Evolutionary conservation across 30 jellyfish, hydroid and myxozoan species (phyloP).

Genomic region (Turritopsis rubra): DNA sequence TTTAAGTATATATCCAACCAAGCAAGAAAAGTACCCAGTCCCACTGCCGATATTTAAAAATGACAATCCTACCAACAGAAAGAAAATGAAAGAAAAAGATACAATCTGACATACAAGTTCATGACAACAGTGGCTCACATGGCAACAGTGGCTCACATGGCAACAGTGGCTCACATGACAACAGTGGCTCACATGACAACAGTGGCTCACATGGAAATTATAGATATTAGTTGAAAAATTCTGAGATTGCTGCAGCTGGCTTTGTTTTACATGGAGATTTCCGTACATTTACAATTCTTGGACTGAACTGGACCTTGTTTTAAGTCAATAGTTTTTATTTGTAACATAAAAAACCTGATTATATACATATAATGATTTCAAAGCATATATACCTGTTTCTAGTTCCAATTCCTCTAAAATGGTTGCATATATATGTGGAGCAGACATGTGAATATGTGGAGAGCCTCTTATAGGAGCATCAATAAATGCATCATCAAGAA

Average conservation of each 20-base stretch:
- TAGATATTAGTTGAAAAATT: too few species aligned
- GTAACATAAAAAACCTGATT: too few species aligned
- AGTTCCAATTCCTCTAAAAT: slow-evolving; percentile 86
- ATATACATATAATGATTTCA: neutral
- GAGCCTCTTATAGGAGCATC: slow-evolving; percentile 90
- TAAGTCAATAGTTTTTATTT: too few species aligned
- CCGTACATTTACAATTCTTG: too few species aligned
- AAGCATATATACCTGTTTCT: slow-evolving; percentile 68
- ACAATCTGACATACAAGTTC: neutral
- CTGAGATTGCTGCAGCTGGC: too few species aligned
- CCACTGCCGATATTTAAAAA: slow-evolving; percentile 96
- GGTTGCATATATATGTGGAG: slow-evolving; percentile 98
- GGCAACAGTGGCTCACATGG: too few species aligned
- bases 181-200: too few species aligned
- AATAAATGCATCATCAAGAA: slow-evolving; percentile 64
- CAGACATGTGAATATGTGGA: slow-evolving; percentile 90
- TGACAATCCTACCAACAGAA: slow-evolving; percentile 71
- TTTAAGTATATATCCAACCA: slow-evolving; percentile 79
- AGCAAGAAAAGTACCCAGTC: slow-evolving; percentile 89
- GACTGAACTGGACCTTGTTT: too few species aligned
- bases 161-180: too few species aligned
- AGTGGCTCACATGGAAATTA: too few species aligned
- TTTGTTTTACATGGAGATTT: too few species aligned
- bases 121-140: too few species aligned
- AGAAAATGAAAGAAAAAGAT: neutral